These are phyloP conservation scores for Odocoileus hemionus DNA, from an alignment of 2,113 vertebrate genomes.

Conservation along the genomic window DNA sequence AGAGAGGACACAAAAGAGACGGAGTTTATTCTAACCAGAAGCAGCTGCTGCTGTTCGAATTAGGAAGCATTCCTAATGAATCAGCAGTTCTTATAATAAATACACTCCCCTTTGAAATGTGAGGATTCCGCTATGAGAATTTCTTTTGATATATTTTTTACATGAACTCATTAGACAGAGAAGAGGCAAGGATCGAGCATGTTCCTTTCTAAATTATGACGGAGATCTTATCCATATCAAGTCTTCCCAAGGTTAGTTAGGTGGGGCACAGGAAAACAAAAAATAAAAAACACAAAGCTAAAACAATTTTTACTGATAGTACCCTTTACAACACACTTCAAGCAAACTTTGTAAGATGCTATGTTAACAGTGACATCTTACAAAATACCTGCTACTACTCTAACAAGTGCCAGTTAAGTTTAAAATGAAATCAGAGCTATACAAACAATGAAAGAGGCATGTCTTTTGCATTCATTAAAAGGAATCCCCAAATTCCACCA, in stretches of 20 bases:
- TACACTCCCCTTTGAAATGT: slow-evolving; percentile 78
- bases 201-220: slow-evolving; percentile 53
- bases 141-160: slow-evolving; percentile 80
- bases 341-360: neutral
- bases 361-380: neutral
- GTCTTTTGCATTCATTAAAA: neutral
- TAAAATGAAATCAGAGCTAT: slow-evolving; percentile 31
- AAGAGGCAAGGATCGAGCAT: slow-evolving; percentile 38
- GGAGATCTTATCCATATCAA: slow-evolving; percentile 50
- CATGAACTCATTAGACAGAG: slow-evolving; percentile 75
- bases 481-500: neutral
- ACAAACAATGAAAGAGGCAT: neutral
- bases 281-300: neutral
- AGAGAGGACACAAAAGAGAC: slow-evolving; percentile 54
- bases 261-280: slow-evolving; percentile 42
- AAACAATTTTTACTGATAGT: neutral
- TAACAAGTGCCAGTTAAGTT: neutral
- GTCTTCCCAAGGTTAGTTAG: slow-evolving; percentile 48
- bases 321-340: neutral
- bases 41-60: slow-evolving; percentile 76
- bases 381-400: neutral
- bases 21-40: slow-evolving; percentile 69
- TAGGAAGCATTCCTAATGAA: slow-evolving; percentile 78
- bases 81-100: slow-evolving; percentile 79
- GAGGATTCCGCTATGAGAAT: slow-evolving; percentile 75